phyloP scores from a whole-genome alignment of 2,797 vertebrate genomes.

The Micromesistius poutassou region DNA sequence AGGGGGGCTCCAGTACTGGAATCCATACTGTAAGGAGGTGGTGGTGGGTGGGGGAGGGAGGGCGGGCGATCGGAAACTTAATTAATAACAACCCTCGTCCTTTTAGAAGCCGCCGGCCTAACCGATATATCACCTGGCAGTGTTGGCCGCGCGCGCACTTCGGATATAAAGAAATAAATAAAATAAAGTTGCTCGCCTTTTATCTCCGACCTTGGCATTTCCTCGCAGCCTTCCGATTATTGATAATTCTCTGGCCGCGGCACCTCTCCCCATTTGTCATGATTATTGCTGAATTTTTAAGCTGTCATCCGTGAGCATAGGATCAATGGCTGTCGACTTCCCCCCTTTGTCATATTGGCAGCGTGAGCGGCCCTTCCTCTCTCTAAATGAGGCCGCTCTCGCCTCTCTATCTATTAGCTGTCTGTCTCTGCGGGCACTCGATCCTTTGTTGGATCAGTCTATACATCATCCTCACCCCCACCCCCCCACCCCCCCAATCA shows the following conservation, averaged over 20 bases:
- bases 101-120: conserved; percentile 75
- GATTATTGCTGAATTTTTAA: conserved; percentile 99
- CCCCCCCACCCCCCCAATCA: conserved; percentile 80
- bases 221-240: conserved; percentile 81
- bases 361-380: conserved; percentile 90
- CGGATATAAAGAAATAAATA: neutral
- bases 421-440: conserved; percentile 87
- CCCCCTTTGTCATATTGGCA: conserved; percentile 94
- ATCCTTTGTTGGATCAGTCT: conserved; percentile 92
- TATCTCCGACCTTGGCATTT: conserved; percentile 94
- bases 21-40: conserved; percentile 59
- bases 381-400: conserved; percentile 95
- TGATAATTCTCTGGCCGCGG: conserved; percentile 85
- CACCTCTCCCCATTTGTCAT: conserved; percentile 97
- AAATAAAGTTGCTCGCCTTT: conserved; percentile 81
- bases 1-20: conserved; percentile 48
- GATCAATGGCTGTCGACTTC: conserved; percentile 97
- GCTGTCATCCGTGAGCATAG: conserved; percentile 91
- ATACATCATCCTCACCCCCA: conserved; percentile 94
- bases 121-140: conserved; percentile 85
- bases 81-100: conserved; percentile 78
- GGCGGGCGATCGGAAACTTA: conserved; percentile 71
- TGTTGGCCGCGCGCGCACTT: conserved; percentile 59
- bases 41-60: neutral
- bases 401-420: conserved; percentile 94